phyloP scores from a whole-genome alignment of 1,140 invertebrate genomes.

The Oryctes rhinoceros region DNA sequence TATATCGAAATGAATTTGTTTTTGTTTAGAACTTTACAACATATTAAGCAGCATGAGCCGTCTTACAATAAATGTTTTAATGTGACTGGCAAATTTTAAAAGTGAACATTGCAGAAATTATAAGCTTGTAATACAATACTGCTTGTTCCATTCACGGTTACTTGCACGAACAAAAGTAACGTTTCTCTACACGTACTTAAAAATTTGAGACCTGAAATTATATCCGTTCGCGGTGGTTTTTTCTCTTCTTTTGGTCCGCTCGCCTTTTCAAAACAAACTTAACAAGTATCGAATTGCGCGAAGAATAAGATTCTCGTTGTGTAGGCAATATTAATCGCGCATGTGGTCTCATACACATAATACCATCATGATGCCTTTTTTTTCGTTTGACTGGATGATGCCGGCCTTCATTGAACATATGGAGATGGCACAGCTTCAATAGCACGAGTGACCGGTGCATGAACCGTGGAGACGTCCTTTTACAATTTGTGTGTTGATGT shows the following conservation, averaged over 20 bases:
- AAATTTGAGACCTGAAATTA: slow-evolving; percentile 17
- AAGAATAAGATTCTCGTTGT: neutral
- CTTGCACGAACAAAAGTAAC: too few species aligned
- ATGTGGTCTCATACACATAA: neutral
- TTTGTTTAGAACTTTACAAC: too few species aligned
- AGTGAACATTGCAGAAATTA: too few species aligned
- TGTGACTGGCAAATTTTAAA: too few species aligned
- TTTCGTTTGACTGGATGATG: neutral
- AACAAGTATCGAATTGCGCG: slow-evolving; percentile 9
- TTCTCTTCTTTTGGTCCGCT: neutral
- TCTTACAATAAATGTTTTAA: too few species aligned
- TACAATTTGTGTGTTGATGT: neutral
- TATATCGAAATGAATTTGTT: too few species aligned
- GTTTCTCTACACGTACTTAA: neutral
- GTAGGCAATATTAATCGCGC: slow-evolving; percentile 15
- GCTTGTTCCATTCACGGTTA: too few species aligned
- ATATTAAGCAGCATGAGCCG: too few species aligned
- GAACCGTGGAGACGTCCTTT: neutral
- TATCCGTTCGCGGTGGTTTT: neutral
- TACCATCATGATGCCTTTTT: neutral
- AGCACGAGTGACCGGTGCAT: neutral
- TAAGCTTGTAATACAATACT: too few species aligned
- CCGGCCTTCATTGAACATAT: slow-evolving; percentile 10
- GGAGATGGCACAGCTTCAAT: neutral
- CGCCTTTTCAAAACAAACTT: neutral